Percentiles rank a stretch among this genome's conserved stretches.
phyloP scores from a whole-genome alignment of 1,140 invertebrate genomes.

The Rhynchophorus ferrugineus region DNA sequence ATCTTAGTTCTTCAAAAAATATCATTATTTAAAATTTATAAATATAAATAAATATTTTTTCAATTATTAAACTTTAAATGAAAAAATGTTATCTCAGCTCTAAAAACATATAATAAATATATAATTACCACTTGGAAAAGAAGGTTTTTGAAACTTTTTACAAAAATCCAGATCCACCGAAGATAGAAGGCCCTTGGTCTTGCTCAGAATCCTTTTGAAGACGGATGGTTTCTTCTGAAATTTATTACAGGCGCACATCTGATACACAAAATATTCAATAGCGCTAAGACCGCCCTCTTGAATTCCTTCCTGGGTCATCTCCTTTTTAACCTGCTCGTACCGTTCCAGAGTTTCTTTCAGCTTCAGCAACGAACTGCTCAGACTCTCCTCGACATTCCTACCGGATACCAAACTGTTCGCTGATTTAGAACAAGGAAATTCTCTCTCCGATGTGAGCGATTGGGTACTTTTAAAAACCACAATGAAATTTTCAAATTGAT shows the following conservation, averaged over 20 bases:
- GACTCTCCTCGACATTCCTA: neutral
- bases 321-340: constrained; percentile 9
- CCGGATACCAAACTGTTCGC: neutral
- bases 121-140: too few species aligned
- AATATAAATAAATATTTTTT: too few species aligned
- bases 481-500: constrained; percentile 9
- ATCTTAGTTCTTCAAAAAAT: too few species aligned
- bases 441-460: constrained; percentile 1
- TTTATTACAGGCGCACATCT: constrained; percentile 15
- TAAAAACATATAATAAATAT: too few species aligned
- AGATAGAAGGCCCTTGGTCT: constrained; percentile 11
- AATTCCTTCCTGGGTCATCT: neutral
- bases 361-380: constrained; percentile 4
- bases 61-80: too few species aligned
- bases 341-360: constrained; percentile 16
- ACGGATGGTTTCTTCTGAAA: constrained; percentile 13
- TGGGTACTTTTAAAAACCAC: constrained; percentile 1
- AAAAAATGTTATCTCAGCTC: too few species aligned
- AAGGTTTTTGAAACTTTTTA: too few species aligned
- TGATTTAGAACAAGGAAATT: neutral
- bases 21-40: too few species aligned
- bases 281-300: constrained; percentile 5
- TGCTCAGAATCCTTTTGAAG: constrained; percentile 11
- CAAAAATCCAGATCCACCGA: too few species aligned
- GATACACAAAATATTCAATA: constrained; percentile 19